A percentile compares a stretch with the other conserved stretches of the same genome.
Evolutionary conservation across 2,888 invertebrate species (phyloP).

Genomic region (Macrophya alboannulata): DNA sequence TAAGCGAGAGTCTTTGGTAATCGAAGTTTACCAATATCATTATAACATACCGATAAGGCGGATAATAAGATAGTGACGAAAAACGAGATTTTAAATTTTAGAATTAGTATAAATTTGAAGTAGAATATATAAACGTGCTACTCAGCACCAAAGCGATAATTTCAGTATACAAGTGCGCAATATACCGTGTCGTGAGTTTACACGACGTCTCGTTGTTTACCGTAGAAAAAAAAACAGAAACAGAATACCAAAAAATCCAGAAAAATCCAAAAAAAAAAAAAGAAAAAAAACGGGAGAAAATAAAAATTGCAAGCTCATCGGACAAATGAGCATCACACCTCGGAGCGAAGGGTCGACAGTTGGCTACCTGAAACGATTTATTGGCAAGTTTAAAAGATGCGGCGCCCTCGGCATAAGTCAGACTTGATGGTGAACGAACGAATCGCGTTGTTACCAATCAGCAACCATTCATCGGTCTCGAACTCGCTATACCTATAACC

Average conservation of each 20-base stretch:
- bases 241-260: background rate
- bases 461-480: constrained; percentile 53
- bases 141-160: constrained; percentile 49
- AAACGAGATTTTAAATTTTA: constrained; percentile 23
- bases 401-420: constrained; percentile 76
- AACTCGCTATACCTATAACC: background rate
- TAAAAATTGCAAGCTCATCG: constrained; percentile 73
- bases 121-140: constrained; percentile 19
- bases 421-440: constrained; percentile 74
- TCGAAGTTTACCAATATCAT: constrained; percentile 10
- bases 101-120: background rate
- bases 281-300: constrained; percentile 44
- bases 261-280: background rate
- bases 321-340: constrained; percentile 76
- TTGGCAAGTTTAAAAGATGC: constrained; percentile 75
- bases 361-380: constrained; percentile 59
- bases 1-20: background rate
- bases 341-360: constrained; percentile 55
- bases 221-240: background rate
- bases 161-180: constrained; percentile 14
- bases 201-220: constrained; percentile 43
- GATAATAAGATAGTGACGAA: background rate
- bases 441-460: constrained; percentile 63
- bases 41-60: background rate
- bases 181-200: constrained; percentile 7